Evolutionary conservation across 2,888 invertebrate species (phyloP).

Genomic region (Aromia moschata): DNA sequence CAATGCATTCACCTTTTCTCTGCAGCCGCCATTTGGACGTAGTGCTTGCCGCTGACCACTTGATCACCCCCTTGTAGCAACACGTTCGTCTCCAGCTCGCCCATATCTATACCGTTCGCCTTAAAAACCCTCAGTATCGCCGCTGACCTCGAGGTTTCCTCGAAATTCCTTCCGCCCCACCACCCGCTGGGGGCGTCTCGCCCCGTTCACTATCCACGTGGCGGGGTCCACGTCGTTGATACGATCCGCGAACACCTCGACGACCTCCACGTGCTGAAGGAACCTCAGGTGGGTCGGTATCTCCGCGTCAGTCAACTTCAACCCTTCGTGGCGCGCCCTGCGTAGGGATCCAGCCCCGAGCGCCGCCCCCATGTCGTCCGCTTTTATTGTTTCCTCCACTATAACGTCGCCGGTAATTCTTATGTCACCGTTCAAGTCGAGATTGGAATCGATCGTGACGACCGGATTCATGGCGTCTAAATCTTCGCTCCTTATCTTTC

Average conservation of each 20-base stretch:
- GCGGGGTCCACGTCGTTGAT: constrained; percentile 63
- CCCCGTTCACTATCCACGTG: constrained; percentile 61
- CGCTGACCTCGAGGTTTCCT: constrained; percentile 60
- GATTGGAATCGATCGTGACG: constrained; percentile 59
- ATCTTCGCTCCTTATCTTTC: constrained; percentile 62
- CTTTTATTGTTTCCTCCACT: constrained; percentile 60
- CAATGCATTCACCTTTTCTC: constrained; percentile 45
- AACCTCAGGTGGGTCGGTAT: constrained; percentile 59
- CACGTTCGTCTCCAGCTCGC: constrained; percentile 59
- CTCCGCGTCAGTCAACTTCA: constrained; percentile 53
- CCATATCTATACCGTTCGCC: constrained; percentile 64
- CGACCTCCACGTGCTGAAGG: constrained; percentile 54
- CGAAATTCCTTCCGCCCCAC: constrained; percentile 64
- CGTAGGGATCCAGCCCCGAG: constrained; percentile 51
- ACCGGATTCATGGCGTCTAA: constrained; percentile 63
- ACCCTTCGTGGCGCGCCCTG: constrained; percentile 53
- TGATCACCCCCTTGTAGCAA: constrained; percentile 63
- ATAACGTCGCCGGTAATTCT: constrained; percentile 63
- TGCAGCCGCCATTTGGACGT: constrained; percentile 56
- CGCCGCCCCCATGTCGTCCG: constrained; percentile 53
- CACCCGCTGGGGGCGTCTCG: constrained; percentile 61
- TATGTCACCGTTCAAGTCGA: constrained; percentile 61
- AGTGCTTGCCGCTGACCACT: constrained; percentile 61
- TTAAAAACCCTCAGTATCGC: constrained; percentile 60
- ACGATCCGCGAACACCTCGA: constrained; percentile 59